Base-by-base conservation (phyloP, 1,140 invertebrate species). In the Calliphora vicina region DNA sequence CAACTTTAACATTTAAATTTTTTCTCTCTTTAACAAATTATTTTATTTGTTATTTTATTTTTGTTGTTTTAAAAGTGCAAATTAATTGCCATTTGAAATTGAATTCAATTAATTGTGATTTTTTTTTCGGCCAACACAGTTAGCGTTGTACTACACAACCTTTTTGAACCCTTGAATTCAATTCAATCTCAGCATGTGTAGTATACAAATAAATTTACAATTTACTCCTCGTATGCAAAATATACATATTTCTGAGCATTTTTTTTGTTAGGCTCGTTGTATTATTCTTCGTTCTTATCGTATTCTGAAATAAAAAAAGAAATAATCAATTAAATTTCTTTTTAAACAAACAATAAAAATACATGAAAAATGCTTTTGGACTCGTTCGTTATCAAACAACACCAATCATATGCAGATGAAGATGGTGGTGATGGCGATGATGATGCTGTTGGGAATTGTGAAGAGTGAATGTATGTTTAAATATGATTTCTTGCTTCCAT, bases 61-160 rank as follows among this genome's bases (percentile, higher is more conserved):
- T 2, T 67, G 23, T 67, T 67, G 61, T 10, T 67, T 67, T 10
- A 25, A 67, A 67, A 67, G 61, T 67, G 61, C 74, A 78, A 78
- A 23, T 78, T 23, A 78, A 23, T 78, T 78, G 35, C 35, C 74
- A 78, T 43, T 78, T 78, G 42, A 42, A 78, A 78, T 78, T 78
- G 29, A 78, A 78, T 43, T 78, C 74, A 78, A 78, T 78, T 78
- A 78, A 78, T 43, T 76, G 9, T 20, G 10, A 78, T 43, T 20
- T 78, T 29, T 9, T 35, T 43, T 20, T 43, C 35, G n/a, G n/a
- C n/a, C 35, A 78, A 78, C 10, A 76, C 35, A 43, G n/a, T 43
- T 43, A 29, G 6, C 45, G 61, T 67, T 67, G 50, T 57, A n/a
- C 50, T 57, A 57, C 61, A 67, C 20, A 67, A 67, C 61, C 61